Evolutionary conservation across 2,113 vertebrate species (phyloP).

Genomic region (Heterochromis multidens): DNA sequence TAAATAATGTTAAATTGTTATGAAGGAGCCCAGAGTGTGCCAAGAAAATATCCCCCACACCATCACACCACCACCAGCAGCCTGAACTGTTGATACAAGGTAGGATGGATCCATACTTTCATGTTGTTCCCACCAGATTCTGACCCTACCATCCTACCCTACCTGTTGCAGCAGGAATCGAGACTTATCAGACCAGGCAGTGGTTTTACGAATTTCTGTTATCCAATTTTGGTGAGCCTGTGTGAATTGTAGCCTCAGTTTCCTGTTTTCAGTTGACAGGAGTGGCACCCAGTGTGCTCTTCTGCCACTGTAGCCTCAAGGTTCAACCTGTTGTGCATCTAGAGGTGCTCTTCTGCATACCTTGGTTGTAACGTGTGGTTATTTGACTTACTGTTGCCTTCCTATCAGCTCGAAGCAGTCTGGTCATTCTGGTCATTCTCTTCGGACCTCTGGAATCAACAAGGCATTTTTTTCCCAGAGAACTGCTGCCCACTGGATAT

Average conservation of each 20-base stretch:
- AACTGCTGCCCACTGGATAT: not conserved
- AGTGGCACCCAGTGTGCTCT: not conserved
- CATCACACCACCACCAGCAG: not conserved
- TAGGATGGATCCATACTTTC: not conserved
- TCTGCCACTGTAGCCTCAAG: not conserved
- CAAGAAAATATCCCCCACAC: not conserved
- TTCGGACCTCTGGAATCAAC: not conserved
- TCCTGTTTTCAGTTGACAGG: not conserved
- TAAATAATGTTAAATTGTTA: not conserved
- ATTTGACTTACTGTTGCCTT: not conserved
- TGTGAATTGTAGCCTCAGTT: not conserved
- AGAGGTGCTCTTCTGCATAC: not conserved
- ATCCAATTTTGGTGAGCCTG: not conserved
- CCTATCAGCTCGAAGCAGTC: not conserved
- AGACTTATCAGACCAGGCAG: not conserved
- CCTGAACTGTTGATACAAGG: not conserved
- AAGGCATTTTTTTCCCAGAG: not conserved
- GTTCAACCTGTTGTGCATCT: not conserved
- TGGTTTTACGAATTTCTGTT: not conserved
- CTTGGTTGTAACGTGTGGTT: not conserved
- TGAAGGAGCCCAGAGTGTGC: not conserved
- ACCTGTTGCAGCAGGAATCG: not conserved
- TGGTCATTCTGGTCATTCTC: not conserved
- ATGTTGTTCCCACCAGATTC: not conserved
- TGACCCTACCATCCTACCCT: not conserved